Evolutionary conservation across 1,140 invertebrate genomes (phyloP).

Genomic region (Dreissena polymorpha): DNA sequence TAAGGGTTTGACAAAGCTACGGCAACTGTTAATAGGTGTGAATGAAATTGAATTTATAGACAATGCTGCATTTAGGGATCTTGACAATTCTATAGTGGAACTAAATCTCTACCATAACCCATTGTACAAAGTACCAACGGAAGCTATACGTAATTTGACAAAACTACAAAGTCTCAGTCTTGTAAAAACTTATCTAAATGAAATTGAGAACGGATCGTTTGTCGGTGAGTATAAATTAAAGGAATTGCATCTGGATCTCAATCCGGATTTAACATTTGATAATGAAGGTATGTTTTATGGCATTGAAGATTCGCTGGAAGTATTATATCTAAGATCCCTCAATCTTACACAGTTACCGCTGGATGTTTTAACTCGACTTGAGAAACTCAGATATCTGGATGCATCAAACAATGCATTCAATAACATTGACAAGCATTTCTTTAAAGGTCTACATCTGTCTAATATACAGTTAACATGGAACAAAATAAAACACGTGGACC

Average conservation of each 20-base stretch:
- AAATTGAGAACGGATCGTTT: conserved; percentile 41
- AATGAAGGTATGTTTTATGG: conserved; percentile 47
- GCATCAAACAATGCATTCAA: conserved; percentile 40
- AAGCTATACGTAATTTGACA: conserved; percentile 28
- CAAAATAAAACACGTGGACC: conserved; percentile 39
- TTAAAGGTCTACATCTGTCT: conserved; percentile 21
- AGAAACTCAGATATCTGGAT: conserved; percentile 36
- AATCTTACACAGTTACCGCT: conserved; percentile 40
- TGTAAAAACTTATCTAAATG: conserved; percentile 38
- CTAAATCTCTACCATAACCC: conserved; percentile 53
- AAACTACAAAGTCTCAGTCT: conserved; percentile 44
- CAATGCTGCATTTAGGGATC: conserved; percentile 34
- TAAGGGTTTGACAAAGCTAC: conserved; percentile 22
- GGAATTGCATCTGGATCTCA: conserved; percentile 46
- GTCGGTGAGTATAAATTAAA: conserved; percentile 43
- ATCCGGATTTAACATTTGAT: conserved; percentile 29
- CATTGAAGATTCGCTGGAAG: conserved; percentile 43
- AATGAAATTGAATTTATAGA: conserved; percentile 52
- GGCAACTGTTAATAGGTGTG: conserved; percentile 31
- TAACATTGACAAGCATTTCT: conserved; percentile 51
- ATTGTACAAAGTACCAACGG: conserved; percentile 35
- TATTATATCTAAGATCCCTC: conserved; percentile 34
- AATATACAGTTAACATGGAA: conserved; percentile 44
- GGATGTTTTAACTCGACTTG: conserved; percentile 18
- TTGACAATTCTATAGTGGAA: conserved; percentile 38